Conservation (phyloP, 92 coral and sea anemone genomes). For the Porites evermanni region DNA sequence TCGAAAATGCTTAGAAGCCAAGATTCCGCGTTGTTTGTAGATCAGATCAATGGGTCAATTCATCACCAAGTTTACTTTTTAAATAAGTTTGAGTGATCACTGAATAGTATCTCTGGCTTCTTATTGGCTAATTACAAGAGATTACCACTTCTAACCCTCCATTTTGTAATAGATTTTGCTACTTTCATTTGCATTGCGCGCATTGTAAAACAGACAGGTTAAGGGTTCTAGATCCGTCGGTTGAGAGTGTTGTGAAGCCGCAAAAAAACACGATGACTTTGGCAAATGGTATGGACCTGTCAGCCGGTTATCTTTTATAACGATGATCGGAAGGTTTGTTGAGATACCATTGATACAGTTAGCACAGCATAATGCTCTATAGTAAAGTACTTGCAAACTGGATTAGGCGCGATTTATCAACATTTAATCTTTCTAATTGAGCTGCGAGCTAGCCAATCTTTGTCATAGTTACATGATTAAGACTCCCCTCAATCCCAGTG, state of each 20-base stretch:
- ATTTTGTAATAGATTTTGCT: neutral
- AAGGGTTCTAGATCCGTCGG: neutral
- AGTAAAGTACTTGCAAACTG: slow-evolving; percentile 12
- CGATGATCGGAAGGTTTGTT: neutral
- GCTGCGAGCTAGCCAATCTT: neutral
- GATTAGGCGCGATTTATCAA: slow-evolving; percentile 13
- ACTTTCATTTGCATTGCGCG: slow-evolving; percentile 6
- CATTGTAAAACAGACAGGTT: neutral
- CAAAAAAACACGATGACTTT: neutral
- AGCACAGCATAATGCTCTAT: neutral
- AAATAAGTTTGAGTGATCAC: slow-evolving; percentile 18
- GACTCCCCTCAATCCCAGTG: neutral
- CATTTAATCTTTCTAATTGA: slow-evolving; percentile 5
- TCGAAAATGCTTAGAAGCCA: neutral
- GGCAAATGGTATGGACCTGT: neutral
- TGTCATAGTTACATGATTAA: neutral
- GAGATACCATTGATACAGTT: neutral
- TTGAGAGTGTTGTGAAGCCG: neutral
- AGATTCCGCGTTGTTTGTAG: slow-evolving; percentile 4
- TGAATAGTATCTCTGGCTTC: neutral
- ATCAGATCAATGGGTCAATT: slow-evolving; percentile 28
- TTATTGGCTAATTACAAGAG: slow-evolving; percentile 22
- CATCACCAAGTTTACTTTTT: slow-evolving; percentile 5
- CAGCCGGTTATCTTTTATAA: neutral
- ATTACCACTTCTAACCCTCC: slow-evolving; percentile 2